phyloP scores from a whole-genome alignment of 2,113 vertebrate genomes.

The Mormyrus iriodes region DNA sequence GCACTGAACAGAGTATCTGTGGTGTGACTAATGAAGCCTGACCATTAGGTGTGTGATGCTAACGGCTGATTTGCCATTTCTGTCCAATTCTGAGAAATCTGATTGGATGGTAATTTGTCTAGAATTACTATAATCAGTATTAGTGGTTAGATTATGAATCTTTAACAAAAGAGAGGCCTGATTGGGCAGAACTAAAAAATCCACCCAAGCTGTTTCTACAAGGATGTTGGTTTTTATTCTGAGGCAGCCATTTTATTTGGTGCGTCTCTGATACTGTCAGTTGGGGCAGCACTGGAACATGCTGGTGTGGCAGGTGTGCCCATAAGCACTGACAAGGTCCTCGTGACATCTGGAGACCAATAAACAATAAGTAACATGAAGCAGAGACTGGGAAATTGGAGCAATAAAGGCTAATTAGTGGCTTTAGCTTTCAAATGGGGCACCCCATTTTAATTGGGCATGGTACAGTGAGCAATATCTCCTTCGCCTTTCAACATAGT shows the following conservation, averaged over 20 bases:
- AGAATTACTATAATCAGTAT: not conserved
- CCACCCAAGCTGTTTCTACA: not conserved
- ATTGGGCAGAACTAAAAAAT: not conserved
- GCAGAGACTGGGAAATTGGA: not conserved
- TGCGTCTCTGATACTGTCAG: not conserved
- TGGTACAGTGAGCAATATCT: not conserved
- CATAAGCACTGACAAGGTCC: not conserved
- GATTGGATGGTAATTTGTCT: not conserved
- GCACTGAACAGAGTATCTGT: not conserved
- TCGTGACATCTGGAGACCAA: not conserved
- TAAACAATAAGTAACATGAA: not conserved
- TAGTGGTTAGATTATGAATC: not conserved
- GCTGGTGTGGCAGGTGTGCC: not conserved
- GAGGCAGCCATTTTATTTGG: not conserved
- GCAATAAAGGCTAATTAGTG: not conserved
- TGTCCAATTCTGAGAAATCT: not conserved
- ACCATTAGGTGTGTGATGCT: not conserved
- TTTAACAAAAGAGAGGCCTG: not conserved
- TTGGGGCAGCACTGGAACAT: not conserved
- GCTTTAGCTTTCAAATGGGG: not conserved
- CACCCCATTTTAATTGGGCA: not conserved
- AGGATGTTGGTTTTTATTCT: not conserved
- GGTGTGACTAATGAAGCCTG: not conserved
- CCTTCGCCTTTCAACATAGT: not conserved
- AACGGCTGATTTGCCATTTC: not conserved